These are phyloP conservation scores for Aphidius ervi DNA, from an alignment of 1,140 invertebrate genomes.

Conservation along the genomic window DNA sequence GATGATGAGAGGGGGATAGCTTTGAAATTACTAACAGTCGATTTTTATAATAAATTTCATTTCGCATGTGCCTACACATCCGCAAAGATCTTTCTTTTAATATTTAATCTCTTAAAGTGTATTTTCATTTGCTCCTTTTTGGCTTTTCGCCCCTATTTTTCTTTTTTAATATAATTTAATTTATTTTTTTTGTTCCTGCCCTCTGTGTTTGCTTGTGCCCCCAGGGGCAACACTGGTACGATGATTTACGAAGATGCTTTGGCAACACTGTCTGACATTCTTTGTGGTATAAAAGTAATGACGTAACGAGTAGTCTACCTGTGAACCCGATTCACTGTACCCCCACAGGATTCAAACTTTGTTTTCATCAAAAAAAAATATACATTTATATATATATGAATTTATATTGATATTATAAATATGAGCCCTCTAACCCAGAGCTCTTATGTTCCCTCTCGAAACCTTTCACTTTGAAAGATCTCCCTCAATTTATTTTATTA, in stretches of 20 bases:
- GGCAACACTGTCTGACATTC: constrained; percentile 37
- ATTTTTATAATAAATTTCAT: constrained; percentile 22
- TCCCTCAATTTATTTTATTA: neutral
- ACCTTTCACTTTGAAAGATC: too few species aligned
- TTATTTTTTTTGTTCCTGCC: constrained; percentile 17
- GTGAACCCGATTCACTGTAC: constrained; percentile 40
- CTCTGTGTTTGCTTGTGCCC: constrained; percentile 24
- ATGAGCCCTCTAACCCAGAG: too few species aligned
- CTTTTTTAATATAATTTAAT: too few species aligned
- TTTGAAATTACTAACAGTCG: constrained; percentile 15
- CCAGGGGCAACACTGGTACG: constrained; percentile 40
- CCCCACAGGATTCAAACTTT: constrained; percentile 15
- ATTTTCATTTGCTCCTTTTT: constrained; percentile 21
- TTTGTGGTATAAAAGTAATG: constrained; percentile 41
- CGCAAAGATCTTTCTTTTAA: neutral
- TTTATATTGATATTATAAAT: too few species aligned
- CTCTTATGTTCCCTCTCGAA: too few species aligned
- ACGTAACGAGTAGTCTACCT: constrained; percentile 48
- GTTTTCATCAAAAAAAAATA: constrained; percentile 22
- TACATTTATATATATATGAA: neutral
- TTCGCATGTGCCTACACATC: constrained; percentile 5
- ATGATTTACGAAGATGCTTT: constrained; percentile 28
- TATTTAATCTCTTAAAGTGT: too few species aligned
- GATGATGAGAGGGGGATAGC: constrained; percentile 1
- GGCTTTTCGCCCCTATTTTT: constrained; percentile 21